phyloP scores from a whole-genome alignment of 1,140 invertebrate genomes.

The Micrasema longulum region DNA sequence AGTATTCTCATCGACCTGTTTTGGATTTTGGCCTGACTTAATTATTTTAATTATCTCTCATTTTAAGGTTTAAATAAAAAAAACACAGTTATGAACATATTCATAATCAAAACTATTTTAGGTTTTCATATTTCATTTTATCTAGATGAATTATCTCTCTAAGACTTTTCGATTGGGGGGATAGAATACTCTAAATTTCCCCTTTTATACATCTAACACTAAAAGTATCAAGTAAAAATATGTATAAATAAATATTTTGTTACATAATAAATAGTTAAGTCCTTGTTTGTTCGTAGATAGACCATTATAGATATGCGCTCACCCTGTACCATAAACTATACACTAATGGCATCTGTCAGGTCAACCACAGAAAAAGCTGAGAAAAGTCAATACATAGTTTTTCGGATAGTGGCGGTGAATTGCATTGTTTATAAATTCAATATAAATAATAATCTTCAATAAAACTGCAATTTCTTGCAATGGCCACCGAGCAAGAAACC shows the following conservation, averaged over 20 bases:
- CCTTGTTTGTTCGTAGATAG: no score
- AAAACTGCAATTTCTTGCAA: not conserved
- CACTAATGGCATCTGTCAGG: not conserved
- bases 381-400: not conserved
- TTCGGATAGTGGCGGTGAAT: not conserved
- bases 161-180: not conserved
- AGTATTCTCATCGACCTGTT: no score
- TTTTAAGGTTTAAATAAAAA: no score
- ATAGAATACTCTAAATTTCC: not conserved
- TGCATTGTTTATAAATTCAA: not conserved
- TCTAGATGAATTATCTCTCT: not conserved
- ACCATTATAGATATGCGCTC: no score
- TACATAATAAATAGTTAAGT: no score
- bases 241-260: no score
- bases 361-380: not conserved
- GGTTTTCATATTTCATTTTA: not conserved
- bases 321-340: not conserved
- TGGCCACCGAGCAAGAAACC: slow-evolving; percentile 13
- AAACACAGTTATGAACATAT: no score
- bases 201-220: not conserved
- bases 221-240: no score
- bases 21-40: no score
- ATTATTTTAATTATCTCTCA: no score
- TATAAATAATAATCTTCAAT: not conserved
- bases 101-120: not conserved